phyloP scores from a whole-genome alignment of 2,888 invertebrate genomes.

The Chromoteleia sp. region DNA sequence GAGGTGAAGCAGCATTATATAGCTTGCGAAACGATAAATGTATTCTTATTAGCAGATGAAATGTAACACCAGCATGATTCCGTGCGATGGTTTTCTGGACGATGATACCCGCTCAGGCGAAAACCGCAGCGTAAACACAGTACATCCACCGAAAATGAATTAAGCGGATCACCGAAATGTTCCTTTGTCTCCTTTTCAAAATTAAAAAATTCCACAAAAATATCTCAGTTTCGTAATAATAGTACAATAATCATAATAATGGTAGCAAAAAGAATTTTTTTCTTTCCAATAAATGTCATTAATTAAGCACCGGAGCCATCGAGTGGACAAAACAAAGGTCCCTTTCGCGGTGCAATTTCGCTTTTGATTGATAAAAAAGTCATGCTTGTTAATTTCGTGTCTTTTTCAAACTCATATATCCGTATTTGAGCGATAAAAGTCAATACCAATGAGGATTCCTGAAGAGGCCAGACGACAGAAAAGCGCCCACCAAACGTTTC shows the following conservation, averaged over 20 bases:
- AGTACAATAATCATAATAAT: too few relatives aligned
- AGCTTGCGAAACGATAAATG: constrained; percentile 49
- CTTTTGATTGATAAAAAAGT: constrained; percentile 3
- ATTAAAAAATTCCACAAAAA: too few relatives aligned
- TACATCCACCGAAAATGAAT: constrained; percentile 16
- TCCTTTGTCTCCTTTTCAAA: not conserved
- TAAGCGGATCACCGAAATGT: not conserved
- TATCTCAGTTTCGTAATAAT: too few relatives aligned
- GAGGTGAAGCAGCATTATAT: constrained; percentile 22
- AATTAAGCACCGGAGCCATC: not conserved
- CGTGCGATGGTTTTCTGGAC: constrained; percentile 44
- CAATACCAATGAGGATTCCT: constrained; percentile 42
- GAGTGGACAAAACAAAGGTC: constrained; percentile 10
- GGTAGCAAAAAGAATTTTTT: too few relatives aligned
- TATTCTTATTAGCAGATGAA: constrained; percentile 52
- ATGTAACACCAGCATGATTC: constrained; percentile 44
- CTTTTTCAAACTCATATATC: constrained; percentile 32
- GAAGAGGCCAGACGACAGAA: constrained; percentile 37
- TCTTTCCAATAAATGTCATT: not conserved
- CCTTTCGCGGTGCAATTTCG: constrained; percentile 9
- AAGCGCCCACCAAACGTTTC: constrained; percentile 32
- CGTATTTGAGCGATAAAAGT: constrained; percentile 40
- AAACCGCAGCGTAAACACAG: constrained; percentile 37
- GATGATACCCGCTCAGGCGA: constrained; percentile 36
- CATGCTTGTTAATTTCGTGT: constrained; percentile 30